Evolutionary conservation across 2,113 vertebrate species (phyloP), one percentile per base, ranked within the genome.

Genomic region (Pterophyllum scalare): DNA sequence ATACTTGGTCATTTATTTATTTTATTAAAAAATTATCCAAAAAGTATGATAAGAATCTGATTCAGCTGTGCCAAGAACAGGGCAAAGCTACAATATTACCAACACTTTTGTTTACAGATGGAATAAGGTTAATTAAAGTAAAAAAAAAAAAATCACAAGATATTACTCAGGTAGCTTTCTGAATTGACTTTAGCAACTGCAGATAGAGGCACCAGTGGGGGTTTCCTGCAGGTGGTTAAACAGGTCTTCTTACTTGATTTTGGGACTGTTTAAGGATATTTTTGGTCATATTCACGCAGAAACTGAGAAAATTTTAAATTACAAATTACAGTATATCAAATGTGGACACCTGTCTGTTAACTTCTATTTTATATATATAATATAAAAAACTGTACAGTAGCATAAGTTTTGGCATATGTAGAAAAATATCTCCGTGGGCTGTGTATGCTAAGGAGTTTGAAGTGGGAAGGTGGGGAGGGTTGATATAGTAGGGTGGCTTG

Each of bases 391-490:
- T 54, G 49, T 12, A 6, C 24, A 56, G 40, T 10, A 24, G 19
- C 7, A n/a, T 22, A 26, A 65, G 65, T 58, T 59, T 20, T 43
- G n/a, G n/a, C 8, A 35, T 38, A 26, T 61, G 60, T 19, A 28
- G 85, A 86, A 88, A 89, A 89, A 88, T 78, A 87, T 89, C 87
- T 88, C 75, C 75, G 86, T 62, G 84, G 79, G 84, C 35, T 72
- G 83, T 81, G 75, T 90, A 75, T 35, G 20, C 76, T 86, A 75
- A 61, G 38, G 64, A 77, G 88, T 22, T 24, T 57, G 72, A 70
- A 33, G 67, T 35, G 77, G 35, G 17, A 77, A 58, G 83, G 35
- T 43, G 80, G 52, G 72, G 35, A 10, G 61, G 86, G 60, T 20
- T 54, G 78, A 58, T 57, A 3, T 59, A 7, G 52, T 22, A 80